Percentiles rank a stretch among this genome's conserved stretches.
Evolutionary conservation across 2,888 invertebrate species (phyloP).

Genomic region (Megalurothrips usitatus): DNA sequence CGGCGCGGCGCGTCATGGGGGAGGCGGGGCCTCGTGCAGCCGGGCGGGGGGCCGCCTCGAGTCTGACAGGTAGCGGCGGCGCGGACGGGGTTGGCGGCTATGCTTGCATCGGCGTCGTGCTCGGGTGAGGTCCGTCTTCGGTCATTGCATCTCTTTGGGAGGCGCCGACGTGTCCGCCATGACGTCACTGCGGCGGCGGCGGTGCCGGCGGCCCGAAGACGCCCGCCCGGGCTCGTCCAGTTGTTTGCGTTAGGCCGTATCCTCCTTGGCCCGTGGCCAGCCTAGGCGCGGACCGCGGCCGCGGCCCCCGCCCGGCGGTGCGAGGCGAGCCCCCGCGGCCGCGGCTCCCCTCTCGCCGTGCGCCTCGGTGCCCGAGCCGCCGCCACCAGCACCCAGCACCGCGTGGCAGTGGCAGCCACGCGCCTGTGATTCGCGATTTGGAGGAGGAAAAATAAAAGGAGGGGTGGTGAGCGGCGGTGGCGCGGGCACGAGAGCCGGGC

Average conservation of each 20-base stretch:
- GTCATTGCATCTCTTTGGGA: too few species aligned
- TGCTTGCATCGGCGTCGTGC: too few species aligned
- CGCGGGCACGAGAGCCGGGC: not conserved
- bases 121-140: too few species aligned
- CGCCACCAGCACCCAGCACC: not conserved
- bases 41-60: too few species aligned
- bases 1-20: too few species aligned
- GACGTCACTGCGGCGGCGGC: not conserved
- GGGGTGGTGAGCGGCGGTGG: not conserved
- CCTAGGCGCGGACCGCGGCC: not conserved
- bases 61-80: too few species aligned
- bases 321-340: too few species aligned
- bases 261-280: constrained; percentile 25
- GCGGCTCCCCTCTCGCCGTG: not conserved
- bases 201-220: too few species aligned
- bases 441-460: not conserved
- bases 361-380: not conserved
- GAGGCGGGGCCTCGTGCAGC: too few species aligned
- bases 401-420: too few species aligned
- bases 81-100: too few species aligned
- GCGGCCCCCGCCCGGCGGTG: not conserved
- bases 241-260: not conserved
- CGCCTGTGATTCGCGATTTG: too few species aligned
- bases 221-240: not conserved
- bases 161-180: not conserved